A percentile compares a stretch with the other conserved stretches of the same genome.
Evolutionary conservation across 2,888 invertebrate genomes (phyloP).

Genomic region (Pomacea canaliculata): DNA sequence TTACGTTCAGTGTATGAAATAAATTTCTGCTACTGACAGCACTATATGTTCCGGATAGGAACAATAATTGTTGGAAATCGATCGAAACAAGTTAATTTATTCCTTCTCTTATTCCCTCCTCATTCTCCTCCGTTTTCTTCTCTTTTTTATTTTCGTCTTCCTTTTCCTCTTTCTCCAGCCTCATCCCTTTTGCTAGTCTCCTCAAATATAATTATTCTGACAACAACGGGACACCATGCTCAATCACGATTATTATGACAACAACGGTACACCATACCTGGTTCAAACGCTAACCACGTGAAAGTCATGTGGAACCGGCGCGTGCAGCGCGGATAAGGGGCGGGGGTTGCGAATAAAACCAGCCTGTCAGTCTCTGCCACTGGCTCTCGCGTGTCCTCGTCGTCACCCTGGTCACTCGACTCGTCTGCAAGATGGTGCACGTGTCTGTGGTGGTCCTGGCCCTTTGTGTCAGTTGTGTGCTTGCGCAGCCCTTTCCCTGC

Average conservation of each 20-base stretch:
- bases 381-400: not conserved
- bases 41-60: too few relatives aligned
- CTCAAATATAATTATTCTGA: not conserved
- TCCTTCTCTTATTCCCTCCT: not conserved
- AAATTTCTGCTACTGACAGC: too few relatives aligned
- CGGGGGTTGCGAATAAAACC: not conserved
- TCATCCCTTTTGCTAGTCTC: not conserved
- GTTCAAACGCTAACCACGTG: too few relatives aligned
- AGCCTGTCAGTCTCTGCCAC: not conserved
- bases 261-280: too few relatives aligned
- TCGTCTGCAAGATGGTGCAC: constrained; percentile 1
- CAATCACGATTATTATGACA: not conserved
- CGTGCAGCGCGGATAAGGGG: too few relatives aligned
- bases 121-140: not conserved
- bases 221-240: not conserved
- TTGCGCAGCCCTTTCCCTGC: constrained; percentile 26
- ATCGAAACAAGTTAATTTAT: not conserved
- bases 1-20: too few relatives aligned
- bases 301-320: too few relatives aligned
- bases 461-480: not conserved
- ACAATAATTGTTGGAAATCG: too few relatives aligned
- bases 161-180: not conserved
- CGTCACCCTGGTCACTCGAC: not conserved
- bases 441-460: not conserved
- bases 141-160: not conserved